Evolutionary conservation across 2,797 vertebrate species (phyloP), one percentile per base, ranked within the genome.

Genomic region (Siniperca obscura): DNA sequence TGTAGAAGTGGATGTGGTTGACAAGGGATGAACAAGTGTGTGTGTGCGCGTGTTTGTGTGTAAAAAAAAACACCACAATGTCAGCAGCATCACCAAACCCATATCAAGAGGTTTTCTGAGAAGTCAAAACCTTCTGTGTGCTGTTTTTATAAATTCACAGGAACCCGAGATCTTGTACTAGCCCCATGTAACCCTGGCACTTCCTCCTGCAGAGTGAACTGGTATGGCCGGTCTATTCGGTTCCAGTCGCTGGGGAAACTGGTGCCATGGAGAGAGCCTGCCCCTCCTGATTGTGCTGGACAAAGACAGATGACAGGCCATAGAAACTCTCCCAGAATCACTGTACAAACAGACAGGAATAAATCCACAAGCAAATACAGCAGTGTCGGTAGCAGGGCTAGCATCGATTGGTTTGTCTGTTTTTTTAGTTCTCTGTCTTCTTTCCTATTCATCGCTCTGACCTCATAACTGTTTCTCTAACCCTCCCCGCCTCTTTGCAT

Each of bases 1-100:
- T 64, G 50, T 42, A 48, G n/a, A 68, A 72, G 79, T 78, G 87
- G 81, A 85, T 86, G 87, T 74, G 82, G 85, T 85, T 50, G 74
- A 84, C 7, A 38, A 60, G 50, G 38, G 53, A 85, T 68, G 62
- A 79, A 55, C 46, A 59, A 66, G 22, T 8, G 27, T 22, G 42
- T 25, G 40, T 10, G 5, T 14, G 25, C 13, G 11, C 50, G 22
- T 52, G 70, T 73, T 16, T 25, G 30, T n/a, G 46, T 62, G 46
- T 25, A 21, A 25, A 16, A 52, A 52, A 52, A 66, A 60, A 79
- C 36, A 38, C 16, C 0, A 70, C 68, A 11, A 42, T n/a, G 80
- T 75, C 72, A 75, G 66, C 64, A 65, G 34, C 65, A 65, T 44
- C 50, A 59, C 16, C 19, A 5, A 36, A 16, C 53, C 70, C 30